Evolutionary conservation across 2,113 vertebrate species (phyloP), one percentile per base, ranked within the genome.

Genomic region (Tyto alba): DNA sequence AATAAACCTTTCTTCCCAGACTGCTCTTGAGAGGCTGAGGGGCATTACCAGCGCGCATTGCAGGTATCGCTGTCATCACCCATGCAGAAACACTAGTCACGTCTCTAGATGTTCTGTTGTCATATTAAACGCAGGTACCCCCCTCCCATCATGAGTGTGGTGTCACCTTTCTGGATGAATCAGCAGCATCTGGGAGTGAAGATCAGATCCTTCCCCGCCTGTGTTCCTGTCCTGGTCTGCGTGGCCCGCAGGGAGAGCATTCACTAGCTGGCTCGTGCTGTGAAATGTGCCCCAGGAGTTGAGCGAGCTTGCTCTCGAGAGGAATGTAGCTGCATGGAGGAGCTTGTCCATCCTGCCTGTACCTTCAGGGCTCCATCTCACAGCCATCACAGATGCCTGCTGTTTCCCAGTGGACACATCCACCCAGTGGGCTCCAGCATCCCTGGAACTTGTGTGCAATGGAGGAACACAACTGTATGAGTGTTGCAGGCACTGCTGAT

Each of bases 151-250:
- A 60, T 40, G 27, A 82, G 23, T 6, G 32, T 3, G 3, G 66
- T 89, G 53, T 95, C 90, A 73, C 82, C 72, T 94, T 95, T 73
- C 81, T 38, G 57, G 62, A 47, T 93, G 71, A 93, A 85, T 91
- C 88, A 69, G 85, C 88, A 94, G 62, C 74, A 52, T 62, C 72
- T 89, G 59, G 38, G 41, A 81, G 34, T 74, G 59, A 88, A 76
- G 86, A 73, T 69, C 57, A 36, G 76, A 89, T 63, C 68, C 45
- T 72, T 66, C 34, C 29, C 56, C 0, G 2, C 17, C 57, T 81
- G 27, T 84, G 64, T 68, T 84, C n/a, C 63, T 71, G 10, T 56
- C 48, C 56, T 43, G 36, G 32, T 47, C 59, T 86, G 29, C 63
- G 22, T 27, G 21, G 41, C 62, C 6, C 0, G 0, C 23, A 50